Base-by-base conservation (phyloP, 2,888 invertebrate species). In the Spisula subtruncata region DNA sequence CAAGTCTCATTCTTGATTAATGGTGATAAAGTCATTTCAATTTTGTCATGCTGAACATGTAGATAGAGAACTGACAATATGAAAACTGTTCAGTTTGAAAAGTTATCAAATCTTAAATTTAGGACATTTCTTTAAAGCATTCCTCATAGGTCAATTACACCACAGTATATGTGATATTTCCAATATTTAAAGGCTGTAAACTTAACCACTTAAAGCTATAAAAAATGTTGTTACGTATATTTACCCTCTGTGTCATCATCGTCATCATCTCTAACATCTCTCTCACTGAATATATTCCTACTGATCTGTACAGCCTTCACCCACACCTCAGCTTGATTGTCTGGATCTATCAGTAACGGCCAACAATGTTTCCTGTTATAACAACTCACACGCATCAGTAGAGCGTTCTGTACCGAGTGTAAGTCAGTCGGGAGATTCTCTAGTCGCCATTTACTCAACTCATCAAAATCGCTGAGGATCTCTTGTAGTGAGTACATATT, bases 331-430 rank as follows among this genome's bases (percentile, higher is more conserved):
- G 96, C 96, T 93, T 96, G 96, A 87, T 95, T 94, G 85, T 96
- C 96, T 5, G 96, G 96, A 89, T 96, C 96, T 80, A 96, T 94
- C 48, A 96, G 93, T 48, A 96, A 92, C 0, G 96, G 96, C 96
- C 96, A 96, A 92, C 95, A 95, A 89, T 95, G 94, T 84, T 95
- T 95, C 80, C 95, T 93, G 92, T 89, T 89, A 80, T 91, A 87
- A 56, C 89, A 94, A 86, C 94, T 95, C 20, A 95, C 95, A 12
- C 96, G 89, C 94, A 96, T 95, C 51, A 96, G 92, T 29, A 96
- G 92, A 0, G 96, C 96, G 93, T 96, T 96, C 90, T 96, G 96
- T n/a, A 96, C 91, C 0, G 96, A 95, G 92, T 96, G 95, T n/a
- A 95, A 88, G 88, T 96, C 96, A 0, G 94, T 95, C 0, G 96